These are phyloP conservation scores for Exaiptasia diaphana DNA, from an alignment of 64 coral and sea anemone species.

Conservation along the genomic window DNA sequence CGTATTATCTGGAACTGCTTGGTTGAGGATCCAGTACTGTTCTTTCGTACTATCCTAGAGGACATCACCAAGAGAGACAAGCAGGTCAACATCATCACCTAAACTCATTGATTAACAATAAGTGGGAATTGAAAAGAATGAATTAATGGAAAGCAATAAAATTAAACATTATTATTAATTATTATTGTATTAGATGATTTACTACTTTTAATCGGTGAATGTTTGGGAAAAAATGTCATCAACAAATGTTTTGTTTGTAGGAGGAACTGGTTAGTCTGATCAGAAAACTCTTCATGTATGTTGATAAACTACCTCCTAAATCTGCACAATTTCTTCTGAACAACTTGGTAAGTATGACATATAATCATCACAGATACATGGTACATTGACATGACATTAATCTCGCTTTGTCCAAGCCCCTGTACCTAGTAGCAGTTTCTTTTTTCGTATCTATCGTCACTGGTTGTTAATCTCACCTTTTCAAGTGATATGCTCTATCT, in stretches of 20 bases:
- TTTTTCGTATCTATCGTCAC: not conserved
- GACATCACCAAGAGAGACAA: conserved; percentile 90
- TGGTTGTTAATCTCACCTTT: not conserved
- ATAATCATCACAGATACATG: not conserved
- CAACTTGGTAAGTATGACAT: conserved; percentile 85
- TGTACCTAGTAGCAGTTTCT: not conserved
- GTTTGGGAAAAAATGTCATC: too few species aligned
- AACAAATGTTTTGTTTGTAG: conserved; percentile 47
- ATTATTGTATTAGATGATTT: too few species aligned
- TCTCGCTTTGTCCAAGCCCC: not conserved
- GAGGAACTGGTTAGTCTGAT: conserved; percentile 77
- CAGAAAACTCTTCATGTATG: conserved; percentile 79
- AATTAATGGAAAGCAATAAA: too few species aligned
- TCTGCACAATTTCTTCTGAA: conserved; percentile 82
- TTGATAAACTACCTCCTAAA: conserved; percentile 74
- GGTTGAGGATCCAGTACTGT: conserved; percentile 89
- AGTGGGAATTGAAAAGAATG: too few species aligned
- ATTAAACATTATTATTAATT: too few species aligned
- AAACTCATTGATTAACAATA: too few species aligned
- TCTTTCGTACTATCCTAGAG: conserved; percentile 89
- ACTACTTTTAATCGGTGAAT: too few species aligned
- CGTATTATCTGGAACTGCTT: conserved; percentile 88
- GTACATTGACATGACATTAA: not conserved
- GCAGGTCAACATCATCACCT: conserved; percentile 66
- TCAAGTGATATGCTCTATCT: not conserved